These are phyloP conservation scores for Plebejus anna DNA, from an alignment of 2,888 invertebrate species.

Conservation along the genomic window DNA sequence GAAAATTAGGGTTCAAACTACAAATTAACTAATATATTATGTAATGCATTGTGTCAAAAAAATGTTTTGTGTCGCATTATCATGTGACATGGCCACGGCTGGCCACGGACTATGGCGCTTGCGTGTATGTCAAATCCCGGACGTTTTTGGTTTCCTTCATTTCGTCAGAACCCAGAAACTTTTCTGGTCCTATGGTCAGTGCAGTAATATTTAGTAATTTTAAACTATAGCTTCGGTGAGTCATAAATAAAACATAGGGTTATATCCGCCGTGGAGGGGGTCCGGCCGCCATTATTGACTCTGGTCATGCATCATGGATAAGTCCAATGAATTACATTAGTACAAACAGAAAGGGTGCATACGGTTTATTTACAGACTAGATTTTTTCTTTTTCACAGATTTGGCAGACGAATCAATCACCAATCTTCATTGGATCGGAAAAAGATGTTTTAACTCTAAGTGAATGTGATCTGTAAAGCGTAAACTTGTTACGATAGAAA, in stretches of 20 bases:
- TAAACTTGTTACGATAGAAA: too few species aligned
- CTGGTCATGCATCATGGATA: slow-evolving; percentile 47
- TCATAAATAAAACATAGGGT: slow-evolving; percentile 36
- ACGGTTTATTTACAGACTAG: slow-evolving; percentile 35
- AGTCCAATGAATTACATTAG: slow-evolving; percentile 48
- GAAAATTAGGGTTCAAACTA: background rate
- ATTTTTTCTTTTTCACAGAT: background rate
- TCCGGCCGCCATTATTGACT: slow-evolving; percentile 35
- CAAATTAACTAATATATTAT: too few species aligned
- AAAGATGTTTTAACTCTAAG: too few species aligned
- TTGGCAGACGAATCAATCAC: background rate
- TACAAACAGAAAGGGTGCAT: slow-evolving; percentile 63
- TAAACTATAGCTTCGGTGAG: slow-evolving; percentile 29
- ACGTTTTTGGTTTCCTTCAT: background rate
- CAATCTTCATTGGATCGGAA: background rate
- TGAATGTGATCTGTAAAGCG: too few species aligned
- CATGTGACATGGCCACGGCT: too few species aligned
- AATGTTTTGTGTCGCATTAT: too few species aligned
- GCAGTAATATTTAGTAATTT: background rate
- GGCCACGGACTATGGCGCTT: too few species aligned
- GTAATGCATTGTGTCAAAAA: too few species aligned
- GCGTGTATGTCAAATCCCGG: too few species aligned
- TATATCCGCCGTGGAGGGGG: slow-evolving; percentile 31
- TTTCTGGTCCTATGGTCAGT: background rate
- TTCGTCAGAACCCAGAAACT: background rate